Evolutionary conservation across 2,888 invertebrate genomes (phyloP).

Genomic region (Cantharis rustica): DNA sequence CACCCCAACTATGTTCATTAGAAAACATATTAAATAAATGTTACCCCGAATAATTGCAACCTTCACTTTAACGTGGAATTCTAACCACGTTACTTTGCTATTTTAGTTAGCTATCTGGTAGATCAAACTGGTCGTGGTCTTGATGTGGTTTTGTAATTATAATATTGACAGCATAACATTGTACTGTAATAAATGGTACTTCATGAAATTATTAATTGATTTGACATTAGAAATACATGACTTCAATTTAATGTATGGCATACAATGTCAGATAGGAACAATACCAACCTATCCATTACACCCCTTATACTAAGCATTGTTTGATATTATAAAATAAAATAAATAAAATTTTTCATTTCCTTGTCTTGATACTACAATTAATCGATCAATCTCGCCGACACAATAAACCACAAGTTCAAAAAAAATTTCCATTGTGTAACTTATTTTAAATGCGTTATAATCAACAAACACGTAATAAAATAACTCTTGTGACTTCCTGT

Average conservation of each 20-base stretch:
- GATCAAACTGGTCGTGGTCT: background rate
- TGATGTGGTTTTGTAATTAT: background rate
- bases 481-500: background rate
- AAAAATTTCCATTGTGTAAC: background rate
- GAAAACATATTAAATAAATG: too few relatives aligned
- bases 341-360: background rate
- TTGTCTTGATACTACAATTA: background rate
- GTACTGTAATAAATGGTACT: background rate
- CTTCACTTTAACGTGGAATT: background rate
- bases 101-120: background rate
- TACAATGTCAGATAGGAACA: background rate
- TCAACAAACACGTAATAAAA: background rate
- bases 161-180: background rate
- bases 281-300: background rate
- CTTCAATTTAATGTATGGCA: background rate
- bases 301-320: background rate
- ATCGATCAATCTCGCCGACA: background rate
- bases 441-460: background rate
- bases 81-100: background rate
- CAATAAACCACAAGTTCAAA: background rate
- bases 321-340: background rate
- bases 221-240: background rate
- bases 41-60: background rate
- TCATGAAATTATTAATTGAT: background rate
- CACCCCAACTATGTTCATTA: too few relatives aligned